Evolutionary conservation across 2,888 invertebrate genomes (phyloP), one percentile per base, ranked within the genome.

Genomic region (Ophion ventricosus): DNA sequence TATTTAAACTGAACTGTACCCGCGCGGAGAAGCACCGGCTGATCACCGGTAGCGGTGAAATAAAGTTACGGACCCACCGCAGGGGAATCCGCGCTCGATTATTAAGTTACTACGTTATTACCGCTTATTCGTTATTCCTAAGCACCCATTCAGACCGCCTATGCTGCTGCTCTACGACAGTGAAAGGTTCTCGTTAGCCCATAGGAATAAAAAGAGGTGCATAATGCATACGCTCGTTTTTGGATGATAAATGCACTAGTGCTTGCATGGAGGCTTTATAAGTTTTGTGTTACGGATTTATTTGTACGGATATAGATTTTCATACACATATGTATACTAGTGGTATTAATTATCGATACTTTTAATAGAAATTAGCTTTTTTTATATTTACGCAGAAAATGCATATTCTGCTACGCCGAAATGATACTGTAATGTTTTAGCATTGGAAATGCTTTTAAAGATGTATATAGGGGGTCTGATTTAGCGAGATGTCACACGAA

Each of bases 101-200:
- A 84, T 84, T 82, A 76, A 84, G 79, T 84, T 79, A 72, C 70
- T 59, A 79, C 78, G 82, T 79, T 84, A 82, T 84, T 84, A 84
- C 64, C 72, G 43, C 63, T 84, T 79, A 82, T 84, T 79, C 82
- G 82, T 84, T 84, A 84, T 72, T 84, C 66, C 82, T 79, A 82
- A 84, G 78, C 78, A 82, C 56, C 82, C 61, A 84, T 84, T 84
- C 75, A 76, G 66, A 75, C 79, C 35, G 64, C 72, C 74, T 72
- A 61, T 78, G 66, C 49, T 54, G 54, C 49, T 14, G 54, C 54
- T 64, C n/a, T 56, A 26, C n/a, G 43, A 74, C 61, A 79, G 84
- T 84, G 82, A 84, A 84, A 84, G 84, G 82, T 82, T 79, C 79
- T 82, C 75, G 79, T 82, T 82, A 84, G 75, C 66, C 66, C 23